Evolutionary conservation across 2,797 vertebrate species (phyloP).

Genomic region (Acropternis orthonyx): DNA sequence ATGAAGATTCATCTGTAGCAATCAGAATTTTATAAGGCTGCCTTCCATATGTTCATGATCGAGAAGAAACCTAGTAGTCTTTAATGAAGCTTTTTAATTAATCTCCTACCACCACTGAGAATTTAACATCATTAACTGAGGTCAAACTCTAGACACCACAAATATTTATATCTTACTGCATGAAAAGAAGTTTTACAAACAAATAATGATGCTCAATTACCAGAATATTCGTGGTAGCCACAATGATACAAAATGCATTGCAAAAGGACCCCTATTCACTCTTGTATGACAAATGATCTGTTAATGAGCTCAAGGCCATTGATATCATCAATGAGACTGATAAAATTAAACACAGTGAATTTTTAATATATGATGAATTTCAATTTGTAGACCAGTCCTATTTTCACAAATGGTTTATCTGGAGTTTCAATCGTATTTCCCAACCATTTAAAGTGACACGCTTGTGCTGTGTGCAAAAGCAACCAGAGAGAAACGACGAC

Average conservation of each 20-base stretch:
- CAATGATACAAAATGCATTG: neutral
- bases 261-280: neutral
- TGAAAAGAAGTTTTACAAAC: conserved; percentile 1
- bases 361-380: neutral
- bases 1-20: neutral
- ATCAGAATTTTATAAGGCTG: neutral
- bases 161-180: neutral
- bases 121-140: conserved; percentile 1
- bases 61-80: neutral
- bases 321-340: neutral
- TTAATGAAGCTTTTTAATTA: conserved; percentile 10
- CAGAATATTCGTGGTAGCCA: neutral
- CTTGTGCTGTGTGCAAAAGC: neutral
- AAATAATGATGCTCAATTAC: neutral
- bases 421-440: neutral
- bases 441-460: neutral
- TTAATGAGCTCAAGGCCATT: conserved; percentile 12
- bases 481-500: neutral
- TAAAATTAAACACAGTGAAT: neutral
- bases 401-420: neutral
- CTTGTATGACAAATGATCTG: neutral
- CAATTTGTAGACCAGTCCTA: neutral
- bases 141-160: neutral
- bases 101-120: neutral
- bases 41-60: neutral